A percentile compares a stretch with the other conserved stretches of the same genome.
These are phyloP conservation scores for Danaus plexippus DNA, from an alignment of 1,140 invertebrate species.

Conservation along the genomic window DNA sequence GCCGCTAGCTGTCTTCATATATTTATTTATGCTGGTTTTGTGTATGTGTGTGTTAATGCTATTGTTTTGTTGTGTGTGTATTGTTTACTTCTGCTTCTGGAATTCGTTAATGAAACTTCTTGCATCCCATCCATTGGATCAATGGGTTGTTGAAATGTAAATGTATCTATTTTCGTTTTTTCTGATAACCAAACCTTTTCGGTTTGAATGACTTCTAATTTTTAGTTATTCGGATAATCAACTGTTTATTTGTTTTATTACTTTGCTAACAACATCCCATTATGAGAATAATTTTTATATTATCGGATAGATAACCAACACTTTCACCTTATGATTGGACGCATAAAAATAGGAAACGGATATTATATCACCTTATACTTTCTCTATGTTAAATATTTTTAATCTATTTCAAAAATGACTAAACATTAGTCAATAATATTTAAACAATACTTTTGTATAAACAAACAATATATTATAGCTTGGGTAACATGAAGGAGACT, in stretches of 20 bases:
- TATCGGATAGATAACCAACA: too few species aligned
- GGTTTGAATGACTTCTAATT: too few species aligned
- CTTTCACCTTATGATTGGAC: too few species aligned
- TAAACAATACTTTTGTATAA: slow-evolving; percentile 19
- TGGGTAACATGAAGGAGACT: slow-evolving; percentile 29
- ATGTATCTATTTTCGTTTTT: too few species aligned
- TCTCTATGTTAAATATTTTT: neutral
- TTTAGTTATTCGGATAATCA: too few species aligned
- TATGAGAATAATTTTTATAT: too few species aligned
- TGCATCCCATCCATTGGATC: neutral
- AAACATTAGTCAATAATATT: slow-evolving; percentile 17
- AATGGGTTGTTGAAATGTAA: too few species aligned
- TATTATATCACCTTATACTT: too few species aligned
- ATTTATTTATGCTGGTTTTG: slow-evolving; percentile 42
- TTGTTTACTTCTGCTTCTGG: slow-evolving; percentile 10
- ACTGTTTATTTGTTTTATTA: too few species aligned
- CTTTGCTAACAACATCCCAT: too few species aligned
- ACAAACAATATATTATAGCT: slow-evolving; percentile 32
- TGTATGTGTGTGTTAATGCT: slow-evolving; percentile 42
- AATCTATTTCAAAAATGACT: slow-evolving; percentile 15
- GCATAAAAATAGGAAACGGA: too few species aligned
- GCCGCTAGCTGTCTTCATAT: slow-evolving; percentile 42
- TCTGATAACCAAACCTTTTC: too few species aligned
- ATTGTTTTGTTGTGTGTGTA: slow-evolving; percentile 44
- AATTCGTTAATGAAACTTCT: slow-evolving; percentile 14